phyloP scores from a whole-genome alignment of 1,140 invertebrate genomes.

The Macrobrachium nipponense region DNA sequence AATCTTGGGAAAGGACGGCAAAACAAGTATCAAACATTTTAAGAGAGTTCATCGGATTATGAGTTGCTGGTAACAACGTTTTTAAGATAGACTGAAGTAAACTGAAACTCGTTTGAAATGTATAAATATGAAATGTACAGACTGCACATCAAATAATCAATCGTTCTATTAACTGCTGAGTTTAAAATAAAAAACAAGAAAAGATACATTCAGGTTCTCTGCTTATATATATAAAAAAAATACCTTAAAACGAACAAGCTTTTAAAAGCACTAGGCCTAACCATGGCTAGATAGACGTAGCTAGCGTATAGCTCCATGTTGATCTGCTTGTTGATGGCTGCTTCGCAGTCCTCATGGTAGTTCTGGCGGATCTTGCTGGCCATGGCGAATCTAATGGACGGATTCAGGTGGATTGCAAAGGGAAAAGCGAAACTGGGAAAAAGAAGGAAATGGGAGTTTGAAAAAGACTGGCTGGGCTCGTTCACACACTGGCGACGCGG shows the following conservation, averaged over 20 bases:
- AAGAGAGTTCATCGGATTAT: too few species aligned
- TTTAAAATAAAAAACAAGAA: background rate
- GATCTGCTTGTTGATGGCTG: conserved; percentile 74
- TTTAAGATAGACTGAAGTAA: too few species aligned
- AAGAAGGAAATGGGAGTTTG: background rate
- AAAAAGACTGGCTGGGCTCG: conserved; percentile 15
- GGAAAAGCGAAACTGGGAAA: background rate
- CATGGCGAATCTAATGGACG: conserved; percentile 24
- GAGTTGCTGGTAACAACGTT: too few species aligned
- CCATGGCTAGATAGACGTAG: conserved; percentile 71
- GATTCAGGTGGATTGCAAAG: background rate
- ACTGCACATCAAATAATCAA: too few species aligned
- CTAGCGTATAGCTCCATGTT: conserved; percentile 75
- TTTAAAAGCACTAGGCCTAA: conserved; percentile 24
- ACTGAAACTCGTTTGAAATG: too few species aligned
- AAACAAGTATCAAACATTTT: too few species aligned
- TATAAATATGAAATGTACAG: too few species aligned
- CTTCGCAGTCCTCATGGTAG: conserved; percentile 73
- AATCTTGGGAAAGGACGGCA: too few species aligned
- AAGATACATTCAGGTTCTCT: background rate
- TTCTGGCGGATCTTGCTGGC: conserved; percentile 69
- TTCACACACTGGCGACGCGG: conserved; percentile 58
- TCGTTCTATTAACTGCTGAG: too few species aligned
- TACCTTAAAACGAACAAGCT: background rate
- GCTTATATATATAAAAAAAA: background rate